A percentile compares a stretch with the other conserved stretches of the same genome.
Evolutionary conservation across 2,888 invertebrate species (phyloP).

Genomic region (Drosophila emarginata): DNA sequence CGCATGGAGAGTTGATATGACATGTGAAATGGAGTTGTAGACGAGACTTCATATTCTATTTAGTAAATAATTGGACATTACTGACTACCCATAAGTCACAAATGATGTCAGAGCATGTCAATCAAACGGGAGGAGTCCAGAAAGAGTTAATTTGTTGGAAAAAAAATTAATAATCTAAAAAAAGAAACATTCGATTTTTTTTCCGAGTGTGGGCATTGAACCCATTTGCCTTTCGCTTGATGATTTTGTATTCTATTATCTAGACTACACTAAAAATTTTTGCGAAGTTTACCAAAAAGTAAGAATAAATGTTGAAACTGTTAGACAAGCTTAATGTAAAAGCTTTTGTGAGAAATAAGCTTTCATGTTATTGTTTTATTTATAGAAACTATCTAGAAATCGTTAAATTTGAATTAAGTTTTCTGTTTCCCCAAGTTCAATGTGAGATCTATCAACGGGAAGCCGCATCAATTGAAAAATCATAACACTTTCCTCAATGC

Average conservation of each 20-base stretch:
- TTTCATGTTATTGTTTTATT: neutral
- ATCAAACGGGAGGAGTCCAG: constrained; percentile 11
- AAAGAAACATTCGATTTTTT: constrained; percentile 56
- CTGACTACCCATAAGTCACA: constrained; percentile 26
- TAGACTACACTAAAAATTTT: constrained; percentile 80
- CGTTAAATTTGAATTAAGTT: neutral
- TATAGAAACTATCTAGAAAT: neutral
- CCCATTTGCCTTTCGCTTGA: constrained; percentile 82
- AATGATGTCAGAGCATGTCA: constrained; percentile 29
- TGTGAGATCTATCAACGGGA: constrained; percentile 44
- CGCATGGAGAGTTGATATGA: constrained; percentile 20
- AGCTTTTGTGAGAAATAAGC: neutral
- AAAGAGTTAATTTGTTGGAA: constrained; percentile 5
- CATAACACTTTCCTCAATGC: constrained; percentile 20
- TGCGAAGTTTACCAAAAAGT: neutral
- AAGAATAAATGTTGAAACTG: neutral
- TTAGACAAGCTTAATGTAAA: neutral
- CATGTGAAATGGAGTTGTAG: constrained; percentile 34
- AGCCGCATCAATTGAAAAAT: constrained; percentile 26
- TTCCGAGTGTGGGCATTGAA: constrained; percentile 80
- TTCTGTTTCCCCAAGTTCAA: constrained; percentile 5
- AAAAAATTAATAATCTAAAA: neutral
- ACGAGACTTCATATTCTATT: constrained; percentile 46
- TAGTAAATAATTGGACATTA: constrained; percentile 37
- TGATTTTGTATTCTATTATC: constrained; percentile 83